Percentiles rank a stretch among this genome's conserved stretches.
Evolutionary conservation across 2,113 vertebrate genomes (phyloP).

Genomic region (Aix galericulata): DNA sequence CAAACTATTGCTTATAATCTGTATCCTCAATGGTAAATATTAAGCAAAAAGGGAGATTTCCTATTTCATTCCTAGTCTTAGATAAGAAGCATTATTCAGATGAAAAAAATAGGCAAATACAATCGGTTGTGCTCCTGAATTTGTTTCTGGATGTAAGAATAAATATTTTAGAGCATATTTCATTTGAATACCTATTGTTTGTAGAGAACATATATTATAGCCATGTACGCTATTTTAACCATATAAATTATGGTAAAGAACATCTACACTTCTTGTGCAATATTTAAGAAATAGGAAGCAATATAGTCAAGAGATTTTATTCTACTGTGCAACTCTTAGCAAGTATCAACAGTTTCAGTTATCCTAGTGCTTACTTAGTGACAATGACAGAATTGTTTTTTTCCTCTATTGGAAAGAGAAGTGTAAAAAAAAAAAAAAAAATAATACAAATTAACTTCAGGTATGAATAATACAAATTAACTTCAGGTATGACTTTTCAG

Average conservation of each 20-base stretch:
- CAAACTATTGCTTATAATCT: background rate
- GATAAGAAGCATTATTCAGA: background rate
- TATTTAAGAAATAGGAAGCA: background rate
- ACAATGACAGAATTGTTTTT: background rate
- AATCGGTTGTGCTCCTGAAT: background rate
- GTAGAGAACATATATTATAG: background rate
- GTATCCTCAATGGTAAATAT: background rate
- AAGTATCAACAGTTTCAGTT: background rate
- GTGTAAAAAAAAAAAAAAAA: background rate
- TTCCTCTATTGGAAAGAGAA: background rate
- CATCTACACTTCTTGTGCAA: background rate
- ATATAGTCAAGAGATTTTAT: background rate
- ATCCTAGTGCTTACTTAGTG: background rate
- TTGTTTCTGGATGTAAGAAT: background rate
- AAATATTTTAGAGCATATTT: background rate
- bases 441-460: background rate
- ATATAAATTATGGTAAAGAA: background rate
- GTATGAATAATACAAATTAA: background rate
- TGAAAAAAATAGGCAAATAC: background rate
- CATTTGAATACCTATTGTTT: background rate
- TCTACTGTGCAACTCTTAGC: background rate
- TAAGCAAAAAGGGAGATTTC: background rate
- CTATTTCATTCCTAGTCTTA: background rate
- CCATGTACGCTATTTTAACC: background rate
- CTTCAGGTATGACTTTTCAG: background rate